These are phyloP conservation scores for Potamarius usumacintae DNA, from an alignment of 2,113 vertebrate species.

Conservation along the genomic window DNA sequence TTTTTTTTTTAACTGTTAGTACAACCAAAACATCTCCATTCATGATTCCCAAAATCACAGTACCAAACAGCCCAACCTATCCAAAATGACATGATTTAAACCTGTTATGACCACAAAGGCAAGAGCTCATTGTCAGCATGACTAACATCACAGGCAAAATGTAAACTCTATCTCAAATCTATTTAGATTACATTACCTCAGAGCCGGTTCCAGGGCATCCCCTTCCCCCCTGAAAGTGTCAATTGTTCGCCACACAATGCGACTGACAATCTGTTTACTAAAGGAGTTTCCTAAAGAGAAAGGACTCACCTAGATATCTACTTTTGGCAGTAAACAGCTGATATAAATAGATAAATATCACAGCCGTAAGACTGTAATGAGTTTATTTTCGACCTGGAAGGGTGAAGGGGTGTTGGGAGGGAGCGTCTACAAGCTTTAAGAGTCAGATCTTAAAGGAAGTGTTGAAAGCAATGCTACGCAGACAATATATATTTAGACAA, in stretches of 20 bases:
- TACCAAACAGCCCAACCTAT: background rate
- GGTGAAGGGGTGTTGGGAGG: no score
- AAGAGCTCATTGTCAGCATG: background rate
- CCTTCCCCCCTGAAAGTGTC: constrained; percentile 42
- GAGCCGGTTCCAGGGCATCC: constrained; percentile 24
- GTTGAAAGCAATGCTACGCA: background rate
- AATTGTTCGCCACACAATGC: constrained; percentile 54
- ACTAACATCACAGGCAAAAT: constrained; percentile 12
- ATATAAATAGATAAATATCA: constrained; percentile 50
- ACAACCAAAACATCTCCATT: background rate
- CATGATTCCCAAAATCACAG: background rate
- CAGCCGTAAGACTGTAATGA: constrained; percentile 40
- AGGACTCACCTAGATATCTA: constrained; percentile 49
- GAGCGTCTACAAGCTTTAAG: background rate
- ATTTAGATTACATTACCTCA: constrained; percentile 48
- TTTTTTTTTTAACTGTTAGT: background rate
- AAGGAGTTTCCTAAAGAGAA: constrained; percentile 45
- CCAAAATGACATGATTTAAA: constrained; percentile 7
- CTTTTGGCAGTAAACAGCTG: constrained; percentile 29
- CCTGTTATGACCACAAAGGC: background rate
- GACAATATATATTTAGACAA: background rate
- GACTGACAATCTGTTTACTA: constrained; percentile 47
- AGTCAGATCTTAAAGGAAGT: background rate
- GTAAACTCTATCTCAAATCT: constrained; percentile 21
- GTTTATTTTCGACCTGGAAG: constrained; percentile 33